Evolutionary conservation across 2,888 invertebrate species (phyloP), one percentile per base, ranked within the genome.

Genomic region (Standfussiana lucernea): DNA sequence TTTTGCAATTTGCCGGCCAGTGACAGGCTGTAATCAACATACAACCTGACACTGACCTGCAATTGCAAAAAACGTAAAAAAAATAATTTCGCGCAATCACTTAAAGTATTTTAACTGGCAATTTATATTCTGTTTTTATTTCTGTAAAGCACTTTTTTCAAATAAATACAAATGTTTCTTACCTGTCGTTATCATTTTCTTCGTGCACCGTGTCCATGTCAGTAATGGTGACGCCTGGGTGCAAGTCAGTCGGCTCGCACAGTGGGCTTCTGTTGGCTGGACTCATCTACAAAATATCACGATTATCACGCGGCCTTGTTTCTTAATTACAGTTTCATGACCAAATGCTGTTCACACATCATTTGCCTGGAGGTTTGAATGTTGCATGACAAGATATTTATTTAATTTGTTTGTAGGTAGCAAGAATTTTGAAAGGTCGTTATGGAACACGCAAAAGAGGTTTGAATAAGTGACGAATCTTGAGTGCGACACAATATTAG

Each of bases 121-220:
- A 42, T 11, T 13, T 50, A 50, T 0, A 24, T 18, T 28, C 28
- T 35, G 35, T 61, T 21, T 61, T 61, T 18, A 42, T n/a, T 42
- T 53, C 5, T 7, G 4, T 11, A 13, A 42, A 40, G 40, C 7
- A 40, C 7, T 28, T 18, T 47, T 11, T 72, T 50, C 6, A 72
- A 77, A 68, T 82, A 75, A 75, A 28, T n/a, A 56, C 11, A 42
- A 50, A 6, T 28, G 64, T 35, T 68, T 40, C 76, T 56, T 91
- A 96, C 96, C 96, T 96, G 92, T 96, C 96, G 84, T 94, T 95
- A 89, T 96, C 96, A 89, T 96, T 96, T 89, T 96, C 96, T 87
- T 96, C 96, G 74, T 96, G 96, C 40, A 96, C 96, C 7, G 96
- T 96, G 87, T 96, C 96, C 96, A 96, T 96, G 89, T 96, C 96